Base-by-base conservation (phyloP, 2,888 invertebrate species). In the Heterodera filipjevi region DNA sequence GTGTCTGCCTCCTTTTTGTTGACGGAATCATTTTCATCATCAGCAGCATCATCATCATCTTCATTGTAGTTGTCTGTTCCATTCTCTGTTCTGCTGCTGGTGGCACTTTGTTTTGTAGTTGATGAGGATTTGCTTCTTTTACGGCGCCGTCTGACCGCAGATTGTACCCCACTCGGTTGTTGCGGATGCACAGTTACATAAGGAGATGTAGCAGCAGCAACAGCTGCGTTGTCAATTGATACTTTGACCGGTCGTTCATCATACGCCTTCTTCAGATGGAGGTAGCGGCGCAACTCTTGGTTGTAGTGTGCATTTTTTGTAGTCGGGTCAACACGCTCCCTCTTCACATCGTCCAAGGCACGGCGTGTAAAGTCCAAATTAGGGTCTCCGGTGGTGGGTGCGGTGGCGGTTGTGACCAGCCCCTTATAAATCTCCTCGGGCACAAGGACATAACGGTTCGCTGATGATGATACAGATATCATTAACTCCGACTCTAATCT, bases 381-480 rank as follows among this genome's bases (percentile, higher is more conserved):
- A 3, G 59, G 49, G 6, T 72, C 59, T 5, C 72, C 72, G 3
- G 72, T 72, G 1, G 19, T 35, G 10, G 39, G 16, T 6, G n/a
- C n/a, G n/a, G 32, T 16, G 10, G 33, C 16, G 12, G 49, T 30
- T 6, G 72, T 19, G 16, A 32, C 32, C 19, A 77, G 59, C 10
- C 77, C 77, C 10, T 33, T 44, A 39, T 79, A 79, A 32, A 79
- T 68, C 12, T 79, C 79, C 44, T 79, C 77, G 3, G 79, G 79
- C 14, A 79, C 49, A 16, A 79, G n/a, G 2, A 79, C 53, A 77
- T 77, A 77, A 22, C 66, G 59, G 33, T 77, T 77, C 10, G 71
- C 71, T 3, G 59, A 19, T 12, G 12, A 10, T n/a, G n/a, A n/a
- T n/a, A n/a, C n/a, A n/a, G n/a, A n/a, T n/a, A n/a, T n/a, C n/a